These are phyloP conservation scores for Fragum fragum DNA, from an alignment of 2,888 invertebrate species.

Conservation along the genomic window DNA sequence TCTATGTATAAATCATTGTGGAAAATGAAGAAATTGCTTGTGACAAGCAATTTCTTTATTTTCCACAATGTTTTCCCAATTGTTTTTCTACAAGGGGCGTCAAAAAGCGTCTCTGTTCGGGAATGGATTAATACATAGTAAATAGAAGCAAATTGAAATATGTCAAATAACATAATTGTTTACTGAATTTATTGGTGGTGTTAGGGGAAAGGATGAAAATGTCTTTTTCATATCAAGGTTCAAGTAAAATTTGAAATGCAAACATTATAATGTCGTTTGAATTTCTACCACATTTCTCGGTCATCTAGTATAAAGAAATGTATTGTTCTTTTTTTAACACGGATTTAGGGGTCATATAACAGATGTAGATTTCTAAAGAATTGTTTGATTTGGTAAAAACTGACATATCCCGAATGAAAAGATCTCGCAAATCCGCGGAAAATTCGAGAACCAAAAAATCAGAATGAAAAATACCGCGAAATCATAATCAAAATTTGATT, in stretches of 20 bases:
- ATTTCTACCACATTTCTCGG: neutral
- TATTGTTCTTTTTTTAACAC: slow-evolving; percentile 24
- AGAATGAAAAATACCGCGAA: slow-evolving; percentile 40
- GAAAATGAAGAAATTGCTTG: too few species aligned
- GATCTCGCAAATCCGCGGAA: slow-evolving; percentile 28
- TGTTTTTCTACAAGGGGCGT: too few species aligned
- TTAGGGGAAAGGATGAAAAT: too few species aligned
- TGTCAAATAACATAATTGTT: too few species aligned
- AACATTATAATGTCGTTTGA: neutral
- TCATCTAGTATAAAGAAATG: neutral
- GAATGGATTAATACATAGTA: too few species aligned
- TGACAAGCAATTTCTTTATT: too few species aligned
- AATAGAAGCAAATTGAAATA: too few species aligned
- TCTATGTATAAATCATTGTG: too few species aligned
- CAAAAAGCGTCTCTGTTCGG: too few species aligned
- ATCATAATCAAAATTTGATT: slow-evolving; percentile 66
- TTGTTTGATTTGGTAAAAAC: slow-evolving; percentile 32
- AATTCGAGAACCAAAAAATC: slow-evolving; percentile 20
- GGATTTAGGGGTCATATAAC: slow-evolving; percentile 24
- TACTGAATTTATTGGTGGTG: too few species aligned
- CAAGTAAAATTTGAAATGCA: neutral
- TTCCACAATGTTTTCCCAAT: too few species aligned
- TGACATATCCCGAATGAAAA: slow-evolving; percentile 30
- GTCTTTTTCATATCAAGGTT: too few species aligned
- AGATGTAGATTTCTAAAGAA: slow-evolving; percentile 35